These are phyloP conservation scores for Fratercula arctica DNA, from an alignment of 2,797 vertebrate genomes.

Conservation along the genomic window DNA sequence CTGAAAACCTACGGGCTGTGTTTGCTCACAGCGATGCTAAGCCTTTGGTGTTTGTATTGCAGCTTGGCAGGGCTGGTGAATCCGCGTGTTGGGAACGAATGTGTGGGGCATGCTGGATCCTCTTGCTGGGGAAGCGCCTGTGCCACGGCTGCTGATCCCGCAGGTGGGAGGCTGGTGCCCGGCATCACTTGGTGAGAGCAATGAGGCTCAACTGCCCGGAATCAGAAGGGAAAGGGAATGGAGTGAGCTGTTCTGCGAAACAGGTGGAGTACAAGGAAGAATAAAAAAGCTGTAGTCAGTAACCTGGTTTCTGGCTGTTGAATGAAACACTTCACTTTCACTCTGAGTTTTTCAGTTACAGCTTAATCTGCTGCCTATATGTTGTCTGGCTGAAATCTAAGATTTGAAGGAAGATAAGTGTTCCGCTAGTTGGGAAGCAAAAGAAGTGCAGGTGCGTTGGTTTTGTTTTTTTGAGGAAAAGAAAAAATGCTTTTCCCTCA, in stretches of 20 bases:
- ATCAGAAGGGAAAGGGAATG: neutral
- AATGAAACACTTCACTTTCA: neutral
- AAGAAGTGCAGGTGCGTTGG: neutral
- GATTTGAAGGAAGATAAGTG: neutral
- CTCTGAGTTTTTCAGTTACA: neutral
- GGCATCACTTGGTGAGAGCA: fast-evolving
- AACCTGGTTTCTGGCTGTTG: neutral
- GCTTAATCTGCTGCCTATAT: neutral
- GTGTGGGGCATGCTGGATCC: fast-evolving
- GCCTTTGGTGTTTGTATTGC: neutral
- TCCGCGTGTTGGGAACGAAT: neutral
- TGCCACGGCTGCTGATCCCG: neutral
- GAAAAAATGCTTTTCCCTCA: neutral
- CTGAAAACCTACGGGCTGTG: neutral
- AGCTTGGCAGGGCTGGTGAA: neutral
- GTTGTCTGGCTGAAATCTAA: neutral
- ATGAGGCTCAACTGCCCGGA: neutral
- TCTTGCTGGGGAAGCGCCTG: neutral
- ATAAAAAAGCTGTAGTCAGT: neutral
- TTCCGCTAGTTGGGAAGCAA: neutral
- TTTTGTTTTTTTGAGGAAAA: neutral
- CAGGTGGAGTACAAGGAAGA: neutral
- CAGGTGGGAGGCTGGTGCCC: neutral
- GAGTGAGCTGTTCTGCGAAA: neutral
- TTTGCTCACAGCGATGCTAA: neutral